These are phyloP conservation scores for Berghia stephanieae DNA, from an alignment of 1,140 invertebrate genomes.

Conservation along the genomic window DNA sequence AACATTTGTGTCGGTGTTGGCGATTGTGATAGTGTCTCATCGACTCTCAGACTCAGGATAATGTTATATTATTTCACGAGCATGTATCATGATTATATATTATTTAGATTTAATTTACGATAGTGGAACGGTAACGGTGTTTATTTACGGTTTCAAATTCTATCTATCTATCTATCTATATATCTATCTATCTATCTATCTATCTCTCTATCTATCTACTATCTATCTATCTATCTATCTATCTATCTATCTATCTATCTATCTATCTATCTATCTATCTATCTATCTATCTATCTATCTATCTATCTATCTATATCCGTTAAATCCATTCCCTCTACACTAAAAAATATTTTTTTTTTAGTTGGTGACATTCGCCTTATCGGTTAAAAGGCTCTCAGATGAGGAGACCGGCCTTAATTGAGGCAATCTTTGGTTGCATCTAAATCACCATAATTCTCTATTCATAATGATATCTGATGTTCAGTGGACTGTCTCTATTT, in stretches of 20 bases:
- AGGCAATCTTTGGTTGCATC: not conserved
- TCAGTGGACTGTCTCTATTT: no score
- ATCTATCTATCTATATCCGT: conserved; percentile 10
- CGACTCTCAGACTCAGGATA: no score
- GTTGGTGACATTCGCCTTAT: not conserved
- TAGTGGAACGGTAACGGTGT: no score
- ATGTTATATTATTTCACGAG: no score
- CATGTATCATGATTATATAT: no score
- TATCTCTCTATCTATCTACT: not conserved
- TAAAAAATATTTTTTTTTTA: not conserved
- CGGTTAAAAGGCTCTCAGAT: not conserved
- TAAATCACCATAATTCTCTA: not conserved
- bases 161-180: no score
- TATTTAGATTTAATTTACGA: no score
- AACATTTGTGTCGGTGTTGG: no score
- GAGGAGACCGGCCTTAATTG: not conserved
- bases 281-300: conserved; percentile 16
- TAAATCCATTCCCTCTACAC: not conserved
- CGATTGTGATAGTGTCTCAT: no score
- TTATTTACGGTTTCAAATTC: no score
- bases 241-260: conserved; percentile 16
- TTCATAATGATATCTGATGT: no score
- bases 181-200: not conserved
- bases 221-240: conserved; percentile 16
- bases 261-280: conserved; percentile 16